Percentiles rank a stretch among this genome's conserved stretches.
These are phyloP conservation scores for Drosophila neutralis DNA, from an alignment of 2,888 invertebrate species.

Conservation along the genomic window DNA sequence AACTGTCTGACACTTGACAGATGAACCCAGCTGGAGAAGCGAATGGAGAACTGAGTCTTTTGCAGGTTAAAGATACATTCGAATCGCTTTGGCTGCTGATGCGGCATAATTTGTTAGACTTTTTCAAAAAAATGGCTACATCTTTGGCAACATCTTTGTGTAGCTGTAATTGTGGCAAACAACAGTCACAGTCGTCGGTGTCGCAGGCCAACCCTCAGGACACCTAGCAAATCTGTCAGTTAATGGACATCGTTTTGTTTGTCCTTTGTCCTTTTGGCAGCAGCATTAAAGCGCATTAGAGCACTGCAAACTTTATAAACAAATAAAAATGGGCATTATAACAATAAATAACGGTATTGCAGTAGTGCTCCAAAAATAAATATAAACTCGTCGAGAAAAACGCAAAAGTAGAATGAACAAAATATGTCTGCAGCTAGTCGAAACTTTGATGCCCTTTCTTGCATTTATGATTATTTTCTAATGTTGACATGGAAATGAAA, in stretches of 20 bases:
- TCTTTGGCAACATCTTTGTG: constrained; percentile 39
- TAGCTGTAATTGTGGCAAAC: constrained; percentile 61
- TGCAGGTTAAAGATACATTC: constrained; percentile 57
- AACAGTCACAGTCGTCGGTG: constrained; percentile 17
- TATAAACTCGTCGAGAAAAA: not conserved
- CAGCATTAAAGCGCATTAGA: constrained; percentile 50
- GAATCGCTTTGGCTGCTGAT: constrained; percentile 67
- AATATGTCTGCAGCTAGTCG: not conserved
- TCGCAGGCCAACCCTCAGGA: constrained; percentile 27
- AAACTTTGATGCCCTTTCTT: not conserved
- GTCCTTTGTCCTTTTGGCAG: constrained; percentile 8
- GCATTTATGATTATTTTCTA: not conserved
- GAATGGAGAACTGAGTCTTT: not conserved
- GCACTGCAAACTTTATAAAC: constrained; percentile 43
- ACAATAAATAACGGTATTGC: constrained; percentile 51
- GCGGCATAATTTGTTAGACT: constrained; percentile 71
- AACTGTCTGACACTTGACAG: constrained; percentile 77
- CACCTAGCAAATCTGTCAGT: constrained; percentile 23
- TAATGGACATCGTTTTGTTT: constrained; percentile 56
- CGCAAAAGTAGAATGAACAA: not conserved
- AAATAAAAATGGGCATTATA: constrained; percentile 56
- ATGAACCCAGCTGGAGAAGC: constrained; percentile 57
- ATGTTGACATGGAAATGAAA: not conserved
- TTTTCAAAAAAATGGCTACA: constrained; percentile 30
- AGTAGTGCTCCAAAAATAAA: constrained; percentile 19